Evolutionary conservation across 1,140 invertebrate species (phyloP), one percentile per base, ranked within the genome.

Genomic region (Anoplophora glabripennis): DNA sequence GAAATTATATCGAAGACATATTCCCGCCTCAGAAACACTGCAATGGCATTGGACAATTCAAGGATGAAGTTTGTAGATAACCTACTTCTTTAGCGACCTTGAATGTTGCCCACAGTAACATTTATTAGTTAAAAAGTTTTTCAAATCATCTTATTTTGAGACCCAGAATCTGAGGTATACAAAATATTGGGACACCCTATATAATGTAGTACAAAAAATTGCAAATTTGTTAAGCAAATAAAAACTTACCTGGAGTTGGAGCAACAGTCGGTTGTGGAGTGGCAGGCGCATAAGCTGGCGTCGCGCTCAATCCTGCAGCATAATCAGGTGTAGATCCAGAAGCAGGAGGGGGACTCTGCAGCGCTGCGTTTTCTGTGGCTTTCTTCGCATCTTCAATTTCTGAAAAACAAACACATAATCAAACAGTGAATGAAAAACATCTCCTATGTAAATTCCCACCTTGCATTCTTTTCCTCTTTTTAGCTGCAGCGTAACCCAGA

Each of bases 351-450:
- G 78, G 74, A 3, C 76, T 72, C 36, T 78, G 77, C 2, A 80
- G 75, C 0, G 78, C 76, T 0, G 80, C 77, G 53, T 79, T 79
- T 67, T 86, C 84, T 15, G 81, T 80, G 17, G 82, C 83, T 64
- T 89, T 88, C 66, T 88, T 89, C 3, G 83, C 82, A 61, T 93
- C 90, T 74, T 94, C 92, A 68, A 90, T 76, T 78, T 93, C 90
- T 84, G 74, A 47, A 60, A 45, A 28, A 28, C 48, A 14, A 41
- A 54, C 17, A 2, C 8, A 12, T 7, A 17, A 36, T 14, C 36
- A 36, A 44, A 56, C 8, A 34, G 34, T 9, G 17, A 49, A 42
- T 12, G 15, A 44, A 3, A 33, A 1, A 45, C 1, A 46, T 14
- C 35, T 10, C 18, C 8, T 52, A 18, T 4, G 7, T 12, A 37